A percentile compares a stretch with the other conserved stretches of the same genome.
These are phyloP conservation scores for Intellagama lesueurii DNA, from an alignment of 2,797 vertebrate genomes.

Conservation along the genomic window DNA sequence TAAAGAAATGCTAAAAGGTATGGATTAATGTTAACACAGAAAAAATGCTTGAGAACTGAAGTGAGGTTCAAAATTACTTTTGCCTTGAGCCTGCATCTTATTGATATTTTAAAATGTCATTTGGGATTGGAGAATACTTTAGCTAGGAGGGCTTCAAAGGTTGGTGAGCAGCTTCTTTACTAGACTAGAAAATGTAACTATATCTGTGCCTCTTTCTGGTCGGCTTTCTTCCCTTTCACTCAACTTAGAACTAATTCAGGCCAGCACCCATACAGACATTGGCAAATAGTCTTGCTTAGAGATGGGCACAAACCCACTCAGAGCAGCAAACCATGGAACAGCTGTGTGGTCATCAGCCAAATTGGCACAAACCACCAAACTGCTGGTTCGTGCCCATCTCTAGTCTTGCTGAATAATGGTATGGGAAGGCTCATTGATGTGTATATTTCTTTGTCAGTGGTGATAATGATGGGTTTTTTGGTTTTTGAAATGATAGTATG, in stretches of 20 bases:
- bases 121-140: constrained; percentile 60
- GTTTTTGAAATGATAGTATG: no score
- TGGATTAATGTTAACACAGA: constrained; percentile 46
- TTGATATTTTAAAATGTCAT: constrained; percentile 78
- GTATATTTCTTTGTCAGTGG: no score
- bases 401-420: neutral
- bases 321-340: no score
- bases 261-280: no score
- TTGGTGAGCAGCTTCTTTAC: constrained; percentile 36
- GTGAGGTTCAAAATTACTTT: constrained; percentile 67
- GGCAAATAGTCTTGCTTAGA: neutral
- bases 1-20: constrained; percentile 56
- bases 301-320: no score
- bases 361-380: no score
- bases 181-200: constrained; percentile 41
- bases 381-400: no score
- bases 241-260: neutral
- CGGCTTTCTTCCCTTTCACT: neutral
- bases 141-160: constrained; percentile 36
- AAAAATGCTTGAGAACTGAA: constrained; percentile 53
- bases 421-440: no score
- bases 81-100: constrained; percentile 71
- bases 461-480: no score
- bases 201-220: neutral
- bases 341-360: no score